Percentiles rank a stretch among this genome's conserved stretches.
Conservation (phyloP, 2,797 vertebrate species). For the Tamandua tetradactyla region DNA sequence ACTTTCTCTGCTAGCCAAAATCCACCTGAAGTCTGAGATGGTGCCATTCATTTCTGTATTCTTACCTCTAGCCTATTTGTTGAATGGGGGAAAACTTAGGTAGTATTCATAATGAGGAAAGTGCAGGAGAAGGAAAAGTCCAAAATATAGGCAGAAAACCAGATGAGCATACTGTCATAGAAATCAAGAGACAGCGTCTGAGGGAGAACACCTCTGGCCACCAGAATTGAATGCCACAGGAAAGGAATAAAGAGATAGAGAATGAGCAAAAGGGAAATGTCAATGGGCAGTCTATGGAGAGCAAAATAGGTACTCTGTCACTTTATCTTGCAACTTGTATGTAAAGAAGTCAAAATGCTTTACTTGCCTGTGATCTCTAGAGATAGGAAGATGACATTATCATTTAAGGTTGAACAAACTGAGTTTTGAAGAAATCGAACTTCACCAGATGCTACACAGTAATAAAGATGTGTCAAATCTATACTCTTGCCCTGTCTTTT, state of each 20-base stretch:
- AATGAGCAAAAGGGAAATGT: neutral
- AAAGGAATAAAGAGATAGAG: neutral
- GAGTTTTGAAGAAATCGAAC: neutral
- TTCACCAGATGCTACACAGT: neutral
- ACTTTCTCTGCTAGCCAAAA: neutral
- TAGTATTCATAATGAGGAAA: neutral
- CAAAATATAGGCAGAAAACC: neutral
- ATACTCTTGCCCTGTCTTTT: neutral
- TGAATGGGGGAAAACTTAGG: neutral
- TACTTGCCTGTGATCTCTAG: neutral
- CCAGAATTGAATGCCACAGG: neutral
- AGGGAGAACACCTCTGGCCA: neutral
- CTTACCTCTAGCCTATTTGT: neutral
- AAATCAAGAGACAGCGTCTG: neutral
- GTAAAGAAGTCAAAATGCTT: neutral
- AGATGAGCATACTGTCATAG: neutral
- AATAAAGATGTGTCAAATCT: neutral
- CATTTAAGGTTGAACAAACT: neutral
- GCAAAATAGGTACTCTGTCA: neutral
- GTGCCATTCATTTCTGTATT: neutral
- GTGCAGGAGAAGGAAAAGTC: neutral
- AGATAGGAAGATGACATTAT: neutral
- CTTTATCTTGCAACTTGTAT: neutral
- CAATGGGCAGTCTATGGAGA: neutral
- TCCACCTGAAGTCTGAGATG: neutral